Conservation (phyloP, 2,888 invertebrate genomes). For the Gisinianus flammeolus region DNA sequence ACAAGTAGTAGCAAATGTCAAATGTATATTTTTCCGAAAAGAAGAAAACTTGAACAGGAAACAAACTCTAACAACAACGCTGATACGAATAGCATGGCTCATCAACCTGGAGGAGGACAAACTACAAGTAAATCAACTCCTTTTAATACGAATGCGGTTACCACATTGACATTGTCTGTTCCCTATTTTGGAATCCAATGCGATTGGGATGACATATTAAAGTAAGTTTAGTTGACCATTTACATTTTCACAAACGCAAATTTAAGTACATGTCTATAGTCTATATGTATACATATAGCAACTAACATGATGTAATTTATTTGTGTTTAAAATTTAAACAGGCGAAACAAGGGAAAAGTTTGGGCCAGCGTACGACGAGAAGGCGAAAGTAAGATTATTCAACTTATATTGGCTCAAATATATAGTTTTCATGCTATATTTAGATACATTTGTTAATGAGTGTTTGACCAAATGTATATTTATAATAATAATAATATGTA, state of each 20-base stretch:
- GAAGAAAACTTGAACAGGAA: conserved; percentile 19
- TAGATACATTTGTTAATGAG: too few species aligned
- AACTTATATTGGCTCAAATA: too few species aligned
- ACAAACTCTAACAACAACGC: too few species aligned
- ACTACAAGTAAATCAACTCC: background rate
- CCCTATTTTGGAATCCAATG: conserved; percentile 62
- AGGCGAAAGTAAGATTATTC: conserved; percentile 48
- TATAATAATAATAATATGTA: background rate
- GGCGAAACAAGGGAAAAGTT: conserved; percentile 44
- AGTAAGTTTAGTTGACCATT: conserved; percentile 60
- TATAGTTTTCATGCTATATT: too few species aligned
- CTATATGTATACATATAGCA: too few species aligned
- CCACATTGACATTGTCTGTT: conserved; percentile 37
- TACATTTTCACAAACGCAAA: background rate
- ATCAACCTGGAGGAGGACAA: background rate
- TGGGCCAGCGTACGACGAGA: conserved; percentile 53
- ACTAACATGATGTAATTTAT: too few species aligned
- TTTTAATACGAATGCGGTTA: background rate
- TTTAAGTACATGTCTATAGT: background rate
- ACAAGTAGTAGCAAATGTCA: background rate
- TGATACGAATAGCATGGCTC: too few species aligned
- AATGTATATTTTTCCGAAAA: conserved; percentile 32
- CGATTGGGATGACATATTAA: conserved; percentile 67
- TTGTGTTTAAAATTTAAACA: conserved; percentile 14
- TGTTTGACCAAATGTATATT: background rate